Evolutionary conservation across 2,888 invertebrate species (phyloP), one percentile per base, ranked within the genome.

Genomic region (Cerceris ruficornis): DNA sequence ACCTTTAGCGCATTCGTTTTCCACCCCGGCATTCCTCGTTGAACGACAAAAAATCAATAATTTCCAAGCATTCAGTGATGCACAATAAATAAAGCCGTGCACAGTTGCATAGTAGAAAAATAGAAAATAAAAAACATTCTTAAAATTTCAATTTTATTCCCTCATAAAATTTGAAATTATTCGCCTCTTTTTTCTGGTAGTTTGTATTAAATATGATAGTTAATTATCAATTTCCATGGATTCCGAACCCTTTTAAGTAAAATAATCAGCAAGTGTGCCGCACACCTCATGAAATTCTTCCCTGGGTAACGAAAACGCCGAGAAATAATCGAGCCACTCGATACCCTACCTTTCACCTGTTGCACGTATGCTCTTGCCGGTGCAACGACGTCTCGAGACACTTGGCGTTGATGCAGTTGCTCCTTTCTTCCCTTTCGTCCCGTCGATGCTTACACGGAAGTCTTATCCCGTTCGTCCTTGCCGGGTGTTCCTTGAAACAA

Each of bases 341-440:
- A 84, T 84, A 82, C 69, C 28, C 82, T 72, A 73, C 73, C 70
- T 80, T 77, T 80, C 82, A 86, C 85, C 85, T 86, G 85, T 86
- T 86, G 85, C 85, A 82, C 77, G 74, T 74, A 69, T 77, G 77
- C 82, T 76, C 65, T 75, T 71, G 52, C 62, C 60, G 50, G 52
- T 62, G 74, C 70, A 70, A 73, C 78, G 70, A 76, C 72, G 61
- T 78, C 74, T 70, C 79, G 73, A 83, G 81, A 81, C 64, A 76
- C 76, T 69, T 77, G 50, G 50, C 60, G 46, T 69, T 69, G 72
- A 67, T 62, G 60, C 58, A 59, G 55, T 68, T 60, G 13, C 75
- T 69, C 71, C 55, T 75, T 79, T 75, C 65, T 69, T 74, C 70
- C 28, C 69, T 59, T 39, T 57, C 61, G 54, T 70, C 65, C 17